Evolutionary conservation across 1,140 invertebrate genomes (phyloP).

Genomic region (Drosophila ercepeae): DNA sequence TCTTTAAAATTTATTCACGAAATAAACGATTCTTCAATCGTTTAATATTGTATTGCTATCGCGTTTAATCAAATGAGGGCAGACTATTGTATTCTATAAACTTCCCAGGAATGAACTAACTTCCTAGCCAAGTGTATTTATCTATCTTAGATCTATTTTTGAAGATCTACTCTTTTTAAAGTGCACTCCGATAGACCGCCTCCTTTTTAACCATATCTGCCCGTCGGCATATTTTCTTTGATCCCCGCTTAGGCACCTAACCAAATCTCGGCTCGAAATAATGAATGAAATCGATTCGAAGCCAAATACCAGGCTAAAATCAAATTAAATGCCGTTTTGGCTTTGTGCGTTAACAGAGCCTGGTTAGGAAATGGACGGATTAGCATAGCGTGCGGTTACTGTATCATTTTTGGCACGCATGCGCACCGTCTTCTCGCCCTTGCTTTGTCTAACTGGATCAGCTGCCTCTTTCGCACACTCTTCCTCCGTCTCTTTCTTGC

Average conservation of each 20-base stretch:
- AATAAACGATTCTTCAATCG: too few relatives aligned
- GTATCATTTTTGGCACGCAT: conserved; percentile 73
- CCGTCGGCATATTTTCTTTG: conserved; percentile 69
- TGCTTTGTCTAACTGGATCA: conserved; percentile 1
- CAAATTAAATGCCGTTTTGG: conserved; percentile 66
- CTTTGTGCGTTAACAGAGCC: conserved; percentile 64
- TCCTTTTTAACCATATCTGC: conserved; percentile 12
- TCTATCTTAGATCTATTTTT: neutral
- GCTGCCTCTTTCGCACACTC: conserved; percentile 5
- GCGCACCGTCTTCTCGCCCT: conserved; percentile 22
- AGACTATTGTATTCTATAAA: too few relatives aligned
- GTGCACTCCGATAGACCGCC: conserved; percentile 5
- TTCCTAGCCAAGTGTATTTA: too few relatives aligned
- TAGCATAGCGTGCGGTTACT: conserved; percentile 56
- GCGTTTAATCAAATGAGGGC: too few relatives aligned
- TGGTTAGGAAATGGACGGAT: conserved; percentile 62
- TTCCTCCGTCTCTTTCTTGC: neutral
- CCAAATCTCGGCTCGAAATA: conserved; percentile 50
- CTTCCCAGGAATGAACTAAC: too few relatives aligned
- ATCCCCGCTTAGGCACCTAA: conserved; percentile 59
- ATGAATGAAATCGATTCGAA: conserved; percentile 74
- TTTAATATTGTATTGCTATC: too few relatives aligned
- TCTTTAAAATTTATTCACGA: too few relatives aligned
- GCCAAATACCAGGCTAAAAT: conserved; percentile 40
- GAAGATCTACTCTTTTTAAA: neutral